phyloP scores from a whole-genome alignment of 2,888 invertebrate species.

The Cynaeus angustus region DNA sequence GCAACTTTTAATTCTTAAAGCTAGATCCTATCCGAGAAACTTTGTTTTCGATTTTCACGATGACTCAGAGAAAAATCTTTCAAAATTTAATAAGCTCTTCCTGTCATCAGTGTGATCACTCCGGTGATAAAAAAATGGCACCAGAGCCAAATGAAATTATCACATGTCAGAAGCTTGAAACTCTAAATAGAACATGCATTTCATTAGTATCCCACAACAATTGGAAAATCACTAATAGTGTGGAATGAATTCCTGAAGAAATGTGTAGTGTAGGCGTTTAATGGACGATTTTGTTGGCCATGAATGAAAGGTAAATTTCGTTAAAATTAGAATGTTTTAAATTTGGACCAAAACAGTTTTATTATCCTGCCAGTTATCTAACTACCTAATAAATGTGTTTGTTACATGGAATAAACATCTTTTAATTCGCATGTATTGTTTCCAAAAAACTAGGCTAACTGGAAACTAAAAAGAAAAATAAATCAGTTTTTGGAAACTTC shows the following conservation, averaged over 20 bases:
- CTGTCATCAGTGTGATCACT: conserved; percentile 20
- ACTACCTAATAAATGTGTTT: conserved; percentile 54
- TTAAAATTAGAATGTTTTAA: conserved; percentile 53
- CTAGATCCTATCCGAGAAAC: conserved; percentile 13
- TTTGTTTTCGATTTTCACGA: conserved; percentile 40
- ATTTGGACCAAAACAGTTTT: conserved; percentile 53
- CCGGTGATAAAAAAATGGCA: conserved; percentile 12
- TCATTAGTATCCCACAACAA: conserved; percentile 9
- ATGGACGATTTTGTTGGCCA: conserved; percentile 54
- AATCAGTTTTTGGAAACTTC: neutral
- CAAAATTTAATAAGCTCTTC: conserved; percentile 32
- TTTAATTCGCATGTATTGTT: conserved; percentile 44
- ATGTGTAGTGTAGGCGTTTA: conserved; percentile 51
- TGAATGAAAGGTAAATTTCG: conserved; percentile 54
- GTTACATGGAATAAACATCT: conserved; percentile 48
- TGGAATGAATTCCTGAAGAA: conserved; percentile 45
- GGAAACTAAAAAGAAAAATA: neutral
- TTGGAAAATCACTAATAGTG: conserved; percentile 28
- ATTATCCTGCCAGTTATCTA: conserved; percentile 54
- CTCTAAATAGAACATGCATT: conserved; percentile 3
- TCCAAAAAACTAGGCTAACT: conserved; percentile 10
- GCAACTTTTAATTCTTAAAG: conserved; percentile 26
- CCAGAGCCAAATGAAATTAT: conserved; percentile 12
- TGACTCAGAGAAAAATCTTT: conserved; percentile 40
- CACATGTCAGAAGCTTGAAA: neutral